Evolutionary conservation across 2,797 vertebrate genomes (phyloP), one percentile per base, ranked within the genome.

Genomic region (Mormyrops boulengeri): DNA sequence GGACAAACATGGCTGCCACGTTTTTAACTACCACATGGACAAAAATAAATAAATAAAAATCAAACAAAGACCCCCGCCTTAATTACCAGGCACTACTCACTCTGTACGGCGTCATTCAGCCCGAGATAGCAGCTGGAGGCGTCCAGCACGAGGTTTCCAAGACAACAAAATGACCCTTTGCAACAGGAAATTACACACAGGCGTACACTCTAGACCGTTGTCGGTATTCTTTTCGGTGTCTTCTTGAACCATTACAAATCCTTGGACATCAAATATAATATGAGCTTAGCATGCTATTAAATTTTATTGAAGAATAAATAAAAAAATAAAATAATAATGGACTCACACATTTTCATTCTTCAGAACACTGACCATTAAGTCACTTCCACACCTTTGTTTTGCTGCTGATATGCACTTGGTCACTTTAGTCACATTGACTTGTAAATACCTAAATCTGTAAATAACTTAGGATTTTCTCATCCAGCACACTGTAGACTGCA

Each of bases 121-220:
- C 44, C 89, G 52, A 69, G 77, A 92, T 87, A 91, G 91, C 95
- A 95, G 93, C 94, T 93, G 95, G 89, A 90, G 87, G 93, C 88
- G 92, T 91, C 88, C 86, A 82, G 87, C 91, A 60, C 85, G 69
- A 92, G 86, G 94, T 95, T 94, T 93, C 94, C 94, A 94, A 62
- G 91, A 94, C 94, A 95, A 95, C 94, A 55, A 91, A 34, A 89
- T 80, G 90, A 91, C 89, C 66, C 77, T 38, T 73, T 89, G 60
- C 90, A 11, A 57, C 91, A 89, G 90, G 88, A 85, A 80, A 92
- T 92, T 44, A 90, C 87, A 85, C 82, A 60, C 86, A 85, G 60
- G 62, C 84, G 30, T 11, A 73, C 14, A 3, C 44, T 50, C 4
- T 38, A 73, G 6, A 88, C 19, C 14, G 0, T 4, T 2, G 52